Base-by-base conservation (phyloP, 2,888 invertebrate genomes). In the Chirona hameri region DNA sequence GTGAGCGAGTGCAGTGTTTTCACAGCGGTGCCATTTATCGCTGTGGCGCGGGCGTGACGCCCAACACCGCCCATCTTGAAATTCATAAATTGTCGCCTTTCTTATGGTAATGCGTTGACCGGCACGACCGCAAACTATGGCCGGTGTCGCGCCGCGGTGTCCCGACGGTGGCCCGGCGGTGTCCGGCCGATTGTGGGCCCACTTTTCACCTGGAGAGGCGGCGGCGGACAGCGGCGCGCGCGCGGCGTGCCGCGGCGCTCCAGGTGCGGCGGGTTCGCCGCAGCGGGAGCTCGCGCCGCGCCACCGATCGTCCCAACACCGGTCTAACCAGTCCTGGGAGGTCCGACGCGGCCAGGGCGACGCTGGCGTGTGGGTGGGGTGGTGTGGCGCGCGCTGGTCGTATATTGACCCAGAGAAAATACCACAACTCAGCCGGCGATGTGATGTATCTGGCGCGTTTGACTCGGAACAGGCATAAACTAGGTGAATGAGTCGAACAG, bases 61-160 rank as follows among this genome's bases (percentile, higher is more conserved):
- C 39, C 39, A 24, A 1, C 46, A 39, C 39, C 1, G 46, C 9
- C 31, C 46, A 4, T 76, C 46, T 46, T 10, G 46, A 76, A 76
- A 76, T 76, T 76, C 15, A 76, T 76, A 21, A 76, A 46, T 46
- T 46, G 76, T 46, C 76, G 31, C 76, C 39, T 72, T 76, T 39
- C 39, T 46, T 10, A 76, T 76, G 76, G 76, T 76, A 76, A 76
- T 76, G 46, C 14, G 24, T 1, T 21, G 76, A 24, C 18, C 76
- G 76, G 27, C 65, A n/a, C 65, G 10, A n/a, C n/a, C 27, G 65
- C 24, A 65, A n/a, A 65, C 65, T 24, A 52, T 52, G 60, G 18
- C 60, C 21, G 39, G 15, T 21, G 21, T 29, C 72, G 3, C 72
- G 46, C 24, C 18, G 72, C 31, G 39, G 39, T 39, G 39, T 39